Percentiles rank a stretch among this genome's conserved stretches.
Conservation (phyloP, 2,113 vertebrate genomes). For the Daubentonia madagascariensis region DNA sequence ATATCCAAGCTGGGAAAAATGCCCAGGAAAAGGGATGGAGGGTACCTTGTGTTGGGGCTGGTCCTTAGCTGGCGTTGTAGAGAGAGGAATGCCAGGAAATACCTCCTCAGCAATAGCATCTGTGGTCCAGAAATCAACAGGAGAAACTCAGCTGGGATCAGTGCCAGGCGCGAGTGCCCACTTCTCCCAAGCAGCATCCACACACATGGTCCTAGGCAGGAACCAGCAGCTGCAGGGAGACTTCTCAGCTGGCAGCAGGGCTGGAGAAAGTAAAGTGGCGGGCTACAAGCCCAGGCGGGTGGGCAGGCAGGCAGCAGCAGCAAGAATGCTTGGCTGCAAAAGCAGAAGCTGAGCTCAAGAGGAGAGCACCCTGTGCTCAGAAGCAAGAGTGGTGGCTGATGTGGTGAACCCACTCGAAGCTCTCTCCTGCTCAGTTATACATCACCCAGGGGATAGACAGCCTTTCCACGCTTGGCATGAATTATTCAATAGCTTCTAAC, state of each 20-base stretch:
- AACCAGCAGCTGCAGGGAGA: conserved; percentile 42
- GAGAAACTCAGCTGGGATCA: conserved; percentile 56
- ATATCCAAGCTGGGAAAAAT: neutral
- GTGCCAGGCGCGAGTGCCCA: conserved; percentile 38
- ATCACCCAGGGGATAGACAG: conserved; percentile 83
- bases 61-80: conserved; percentile 34
- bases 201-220: conserved; percentile 52
- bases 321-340: conserved; percentile 16
- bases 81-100: neutral
- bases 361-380: conserved; percentile 58
- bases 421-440: conserved; percentile 78
- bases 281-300: conserved; percentile 5
- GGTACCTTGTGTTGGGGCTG: conserved; percentile 47
- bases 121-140: conserved; percentile 58
- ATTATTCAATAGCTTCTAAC: conserved; percentile 87
- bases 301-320: conserved; percentile 12
- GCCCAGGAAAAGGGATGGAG: neutral
- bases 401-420: conserved; percentile 79
- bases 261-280: neutral
- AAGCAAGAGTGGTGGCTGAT: conserved; percentile 74
- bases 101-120: conserved; percentile 48
- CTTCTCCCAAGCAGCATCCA: conserved; percentile 15
- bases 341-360: conserved; percentile 42
- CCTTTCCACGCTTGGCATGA: conserved; percentile 83
- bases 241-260: conserved; percentile 31